These are phyloP conservation scores for Bombus pyrosoma DNA, from an alignment of 1,140 invertebrate species.

Conservation along the genomic window DNA sequence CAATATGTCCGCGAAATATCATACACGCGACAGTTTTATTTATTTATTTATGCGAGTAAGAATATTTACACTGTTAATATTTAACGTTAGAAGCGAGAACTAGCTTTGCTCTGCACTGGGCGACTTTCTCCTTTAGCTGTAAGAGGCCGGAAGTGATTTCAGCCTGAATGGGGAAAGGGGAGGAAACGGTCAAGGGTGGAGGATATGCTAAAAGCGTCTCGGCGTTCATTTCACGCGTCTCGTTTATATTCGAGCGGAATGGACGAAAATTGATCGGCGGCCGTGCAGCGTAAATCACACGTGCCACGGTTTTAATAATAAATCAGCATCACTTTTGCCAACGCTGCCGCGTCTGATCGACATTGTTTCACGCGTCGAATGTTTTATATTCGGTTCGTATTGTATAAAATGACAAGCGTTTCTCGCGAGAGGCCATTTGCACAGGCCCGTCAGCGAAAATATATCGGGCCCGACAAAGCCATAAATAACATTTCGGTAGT, in stretches of 20 bases:
- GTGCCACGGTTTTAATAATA: conserved; percentile 12
- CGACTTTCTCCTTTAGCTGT: too few species aligned
- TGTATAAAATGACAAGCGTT: background rate
- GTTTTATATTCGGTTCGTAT: background rate
- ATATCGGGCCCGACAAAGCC: background rate
- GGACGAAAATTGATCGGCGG: background rate
- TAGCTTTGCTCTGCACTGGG: too few species aligned
- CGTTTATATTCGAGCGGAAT: background rate
- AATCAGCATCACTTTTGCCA: conserved; percentile 9
- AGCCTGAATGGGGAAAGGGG: background rate
- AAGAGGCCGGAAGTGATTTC: conserved; percentile 6
- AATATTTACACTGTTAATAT: too few species aligned
- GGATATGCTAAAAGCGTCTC: too few species aligned
- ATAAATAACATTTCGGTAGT: background rate
- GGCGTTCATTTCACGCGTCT: background rate
- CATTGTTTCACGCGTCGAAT: background rate
- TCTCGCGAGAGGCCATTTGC: background rate
- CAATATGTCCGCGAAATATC: too few species aligned
- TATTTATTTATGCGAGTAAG: too few species aligned
- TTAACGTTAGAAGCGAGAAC: too few species aligned
- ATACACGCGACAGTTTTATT: too few species aligned
- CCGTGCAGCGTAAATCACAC: background rate
- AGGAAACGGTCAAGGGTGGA: background rate
- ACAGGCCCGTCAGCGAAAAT: background rate
- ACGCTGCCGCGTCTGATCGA: background rate